Evolutionary conservation across 2,797 vertebrate species (phyloP), one percentile per base, ranked within the genome.

Genomic region (Choloepus didactylus): DNA sequence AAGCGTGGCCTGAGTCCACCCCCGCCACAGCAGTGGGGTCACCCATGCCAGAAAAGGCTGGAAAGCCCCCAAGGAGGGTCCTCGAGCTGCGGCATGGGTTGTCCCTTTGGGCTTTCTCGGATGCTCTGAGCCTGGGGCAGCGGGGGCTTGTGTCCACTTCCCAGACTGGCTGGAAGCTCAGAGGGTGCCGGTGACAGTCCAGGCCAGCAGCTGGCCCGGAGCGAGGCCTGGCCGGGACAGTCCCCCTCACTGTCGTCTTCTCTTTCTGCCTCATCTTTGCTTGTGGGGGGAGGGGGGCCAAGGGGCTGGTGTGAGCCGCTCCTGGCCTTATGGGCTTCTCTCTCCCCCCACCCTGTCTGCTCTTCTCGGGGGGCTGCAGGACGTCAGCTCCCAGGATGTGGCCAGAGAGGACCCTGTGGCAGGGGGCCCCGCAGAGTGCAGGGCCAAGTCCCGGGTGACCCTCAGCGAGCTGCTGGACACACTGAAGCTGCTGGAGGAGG

Each of bases 381-480:
- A 98, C n/a, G 84, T 97, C 92, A 85, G 69, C 86, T 97, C 88
- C 98, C 98, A 97, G 92, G 98, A 97, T 84, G 92, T 91, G 2
- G 98, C 98, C 0, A 96, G 98, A 0, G 98, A 99, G 94, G 99
- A 98, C 11, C 97, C 98, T 95, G 98, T 97, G 79, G 84, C 94
- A 35, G 94, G 92, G 90, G 94, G 96, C 94, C 25, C 90, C 2
- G n/a, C 88, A 19, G 97, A 97, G 76, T 98, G 98, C 97, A 98
- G 98, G 70, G 87, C 98, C 75, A 98, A 98, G 19, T 98, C 99
- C 89, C 99, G 99, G 96, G 99, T 98, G 31, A 99, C 99, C 0
- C 98, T 99, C 38, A 99, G 98, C 0, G 99, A 99, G 88, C 98
- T 99, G 94, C 98, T 99, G 96, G 99, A 99, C 98, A 99, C 99